Conservation (phyloP, 2,113 vertebrate genomes). For the Macrotis lagotis region DNA sequence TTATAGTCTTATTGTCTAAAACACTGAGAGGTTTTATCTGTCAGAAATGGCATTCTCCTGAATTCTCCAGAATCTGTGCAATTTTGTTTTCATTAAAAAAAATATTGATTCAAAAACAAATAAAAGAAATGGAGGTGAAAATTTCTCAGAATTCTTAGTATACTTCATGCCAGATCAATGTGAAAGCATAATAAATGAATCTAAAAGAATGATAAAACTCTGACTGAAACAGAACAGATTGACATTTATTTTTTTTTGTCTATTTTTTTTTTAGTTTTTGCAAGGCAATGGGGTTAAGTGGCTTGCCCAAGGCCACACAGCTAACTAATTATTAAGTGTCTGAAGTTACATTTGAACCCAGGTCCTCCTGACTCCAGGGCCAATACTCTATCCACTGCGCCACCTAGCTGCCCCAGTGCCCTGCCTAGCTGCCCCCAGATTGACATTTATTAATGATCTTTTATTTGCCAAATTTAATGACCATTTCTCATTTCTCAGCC, state of each 20-base stretch:
- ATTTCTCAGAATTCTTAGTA: neutral
- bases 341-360: no score
- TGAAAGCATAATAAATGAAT: neutral
- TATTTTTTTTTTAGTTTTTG: no score
- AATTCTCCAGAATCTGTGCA: neutral
- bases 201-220: neutral
- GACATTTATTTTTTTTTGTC: no score
- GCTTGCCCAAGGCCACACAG: no score
- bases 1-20: neutral
- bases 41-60: neutral
- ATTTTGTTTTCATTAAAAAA: neutral
- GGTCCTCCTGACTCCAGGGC: no score
- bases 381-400: no score
- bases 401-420: no score
- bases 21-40: neutral
- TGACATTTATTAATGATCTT: neutral
- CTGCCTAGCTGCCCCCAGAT: no score
- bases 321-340: no score
- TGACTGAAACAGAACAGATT: neutral
- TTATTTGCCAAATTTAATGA: neutral
- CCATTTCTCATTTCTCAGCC: neutral
- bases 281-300: no score
- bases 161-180: neutral
- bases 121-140: neutral
- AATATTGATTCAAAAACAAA: neutral